Base-by-base conservation (phyloP, 2,113 vertebrate species). In the Trichomycterus rosablanca region DNA sequence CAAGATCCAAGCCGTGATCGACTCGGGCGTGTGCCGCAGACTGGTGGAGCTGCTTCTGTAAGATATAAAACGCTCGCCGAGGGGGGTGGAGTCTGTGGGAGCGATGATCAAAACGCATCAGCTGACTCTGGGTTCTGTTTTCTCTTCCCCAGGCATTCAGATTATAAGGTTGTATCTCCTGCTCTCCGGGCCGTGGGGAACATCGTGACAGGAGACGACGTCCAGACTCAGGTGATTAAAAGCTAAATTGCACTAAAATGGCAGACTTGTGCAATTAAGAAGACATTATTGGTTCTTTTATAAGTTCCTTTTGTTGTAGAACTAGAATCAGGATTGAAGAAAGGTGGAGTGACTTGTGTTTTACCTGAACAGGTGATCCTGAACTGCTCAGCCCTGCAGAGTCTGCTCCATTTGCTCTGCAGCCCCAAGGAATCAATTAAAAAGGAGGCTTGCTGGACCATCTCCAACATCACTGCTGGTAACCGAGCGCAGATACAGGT, bases 391-490 rank as follows among this genome's bases (percentile, higher is more conserved):
- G 95, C 91, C 11, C 86, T 98, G 74, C 94, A 97, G 84, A 95
- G 93, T 76, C 89, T 98, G 68, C 86, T 96, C 75, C 92, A 97
- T 74, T 88, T 98, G 63, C 82, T 98, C 68, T 95, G 91, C 82
- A 98, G 93, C 81, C 93, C 93, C 15, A 98, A 98, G 80, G 95
- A 98, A 76, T 98, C 95, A 18, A 97, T 98, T 77, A 98, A 98
- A 81, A 98, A 98, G 66, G 95, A 98, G 78, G 95, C 95, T 1
- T 98, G 95, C 79, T 98, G 95, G 95, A 98, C 95, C 63, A 96
- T 98, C 84, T 98, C 95, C 63, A 98, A 98, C 74, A 98, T 98
- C 78, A 98, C 95, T 15, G 95, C 95, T 71, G 95, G 95, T 73
- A 98, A 97, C 80, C 87, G 92, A 80, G 93, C 93, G 59, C 95